phyloP scores from a whole-genome alignment of 2,797 vertebrate species.

The Anguilla megastoma region DNA sequence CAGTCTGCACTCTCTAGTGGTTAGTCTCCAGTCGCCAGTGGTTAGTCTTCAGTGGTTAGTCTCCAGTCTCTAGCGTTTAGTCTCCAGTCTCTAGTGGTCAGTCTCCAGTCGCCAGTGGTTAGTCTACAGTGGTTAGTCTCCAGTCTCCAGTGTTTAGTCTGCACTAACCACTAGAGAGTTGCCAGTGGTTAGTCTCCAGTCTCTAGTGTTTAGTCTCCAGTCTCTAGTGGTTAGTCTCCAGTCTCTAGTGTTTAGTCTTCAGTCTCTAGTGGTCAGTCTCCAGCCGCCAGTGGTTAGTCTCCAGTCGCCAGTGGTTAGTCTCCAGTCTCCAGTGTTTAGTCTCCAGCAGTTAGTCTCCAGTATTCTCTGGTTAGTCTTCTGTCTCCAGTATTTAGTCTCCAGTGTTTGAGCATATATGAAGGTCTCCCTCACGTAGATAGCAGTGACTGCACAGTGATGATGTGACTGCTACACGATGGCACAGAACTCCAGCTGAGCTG shows the following conservation, averaged over 20 bases:
- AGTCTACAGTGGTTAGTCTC: neutral
- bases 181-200: neutral
- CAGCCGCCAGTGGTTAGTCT: neutral
- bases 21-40: neutral
- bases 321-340: neutral
- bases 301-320: neutral
- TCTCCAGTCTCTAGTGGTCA: neutral
- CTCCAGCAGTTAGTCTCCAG: neutral
- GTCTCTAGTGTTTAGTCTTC: neutral
- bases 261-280: neutral
- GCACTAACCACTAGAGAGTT: no score
- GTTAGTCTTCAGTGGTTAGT: neutral
- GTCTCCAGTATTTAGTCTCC: neutral
- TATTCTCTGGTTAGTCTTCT: neutral
- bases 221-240: neutral
- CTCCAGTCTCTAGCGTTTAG: neutral
- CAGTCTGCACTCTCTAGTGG: neutral
- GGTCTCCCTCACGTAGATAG: no score
- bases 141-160: neutral
- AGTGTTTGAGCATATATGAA: neutral
- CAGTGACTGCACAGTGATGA: no score
- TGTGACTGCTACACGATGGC: no score
- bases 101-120: neutral
- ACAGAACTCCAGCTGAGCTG: no score
- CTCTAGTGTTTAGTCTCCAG: neutral